A percentile compares a stretch with the other conserved stretches of the same genome.
These are phyloP conservation scores for Machaerirhynchus nigripectus DNA, from an alignment of 2,113 vertebrate species.

Conservation along the genomic window DNA sequence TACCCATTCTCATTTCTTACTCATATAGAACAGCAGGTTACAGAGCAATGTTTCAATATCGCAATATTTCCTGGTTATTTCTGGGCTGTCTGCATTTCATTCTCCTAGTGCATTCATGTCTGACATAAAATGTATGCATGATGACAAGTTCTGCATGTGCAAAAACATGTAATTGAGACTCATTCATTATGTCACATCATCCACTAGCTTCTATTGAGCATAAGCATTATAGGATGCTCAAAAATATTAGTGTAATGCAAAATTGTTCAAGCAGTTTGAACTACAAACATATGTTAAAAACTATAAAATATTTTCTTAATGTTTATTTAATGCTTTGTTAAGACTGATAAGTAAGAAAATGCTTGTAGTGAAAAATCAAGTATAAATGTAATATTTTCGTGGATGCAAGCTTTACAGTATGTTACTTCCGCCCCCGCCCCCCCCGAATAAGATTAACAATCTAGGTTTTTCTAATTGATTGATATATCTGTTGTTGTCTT, in stretches of 20 bases:
- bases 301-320: background rate
- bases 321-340: conserved; percentile 24
- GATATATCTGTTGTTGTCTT: background rate
- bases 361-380: background rate
- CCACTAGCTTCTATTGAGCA: conserved; percentile 57
- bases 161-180: conserved; percentile 67
- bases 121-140: conserved; percentile 76
- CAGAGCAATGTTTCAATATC: conserved; percentile 74
- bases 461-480: background rate
- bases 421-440: accelerated
- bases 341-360: background rate
- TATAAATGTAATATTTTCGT: background rate
- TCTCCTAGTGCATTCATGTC: conserved; percentile 69
- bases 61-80: conserved; percentile 81
- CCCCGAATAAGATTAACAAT: background rate
- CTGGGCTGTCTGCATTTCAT: conserved; percentile 82
- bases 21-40: conserved; percentile 80
- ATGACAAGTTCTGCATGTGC: conserved; percentile 74
- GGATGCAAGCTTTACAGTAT: background rate
- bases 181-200: conserved; percentile 65
- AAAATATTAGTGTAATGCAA: conserved; percentile 12
- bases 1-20: conserved; percentile 83
- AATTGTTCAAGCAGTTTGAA: conserved; percentile 27
- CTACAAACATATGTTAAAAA: background rate
- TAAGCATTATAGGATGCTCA: conserved; percentile 18